Conservation (phyloP, 2,113 vertebrate genomes). For the Gallinago jamesoni region DNA sequence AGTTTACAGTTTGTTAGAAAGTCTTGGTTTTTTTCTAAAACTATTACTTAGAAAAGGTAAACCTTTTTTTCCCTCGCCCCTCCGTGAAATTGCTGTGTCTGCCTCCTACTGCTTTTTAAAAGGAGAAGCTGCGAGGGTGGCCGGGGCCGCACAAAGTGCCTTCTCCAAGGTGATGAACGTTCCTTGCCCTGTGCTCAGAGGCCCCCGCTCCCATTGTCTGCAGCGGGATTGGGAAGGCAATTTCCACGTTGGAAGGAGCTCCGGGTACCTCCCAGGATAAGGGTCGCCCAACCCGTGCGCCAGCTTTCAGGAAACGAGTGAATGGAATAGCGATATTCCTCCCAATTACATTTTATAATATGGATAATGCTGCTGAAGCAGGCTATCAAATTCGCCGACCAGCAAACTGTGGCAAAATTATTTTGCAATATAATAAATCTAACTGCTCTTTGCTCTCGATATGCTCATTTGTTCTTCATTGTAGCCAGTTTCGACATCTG, state of each 20-base stretch:
- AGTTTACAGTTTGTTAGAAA: background rate
- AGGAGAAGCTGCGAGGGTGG: background rate
- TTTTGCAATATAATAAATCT: background rate
- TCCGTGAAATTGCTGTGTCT: background rate
- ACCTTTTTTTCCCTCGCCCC: background rate
- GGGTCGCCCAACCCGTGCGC: background rate
- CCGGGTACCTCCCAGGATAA: background rate
- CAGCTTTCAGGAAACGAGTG: background rate
- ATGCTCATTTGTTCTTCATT: background rate
- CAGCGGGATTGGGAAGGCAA: background rate
- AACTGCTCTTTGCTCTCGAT: background rate
- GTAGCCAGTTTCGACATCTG: background rate
- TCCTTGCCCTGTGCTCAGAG: background rate
- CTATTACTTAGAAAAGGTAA: background rate
- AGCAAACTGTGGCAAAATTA: background rate
- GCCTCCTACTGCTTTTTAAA: background rate
- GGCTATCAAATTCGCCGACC: background rate
- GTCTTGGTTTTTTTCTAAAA: background rate
- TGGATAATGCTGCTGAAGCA: background rate
- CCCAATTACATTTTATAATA: background rate
- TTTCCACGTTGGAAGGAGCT: background rate
- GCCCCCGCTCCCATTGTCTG: conserved; percentile 24
- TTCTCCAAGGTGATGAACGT: conserved; percentile 65
- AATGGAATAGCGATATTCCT: background rate
- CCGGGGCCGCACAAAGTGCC: background rate